Percentiles rank a stretch among this genome's conserved stretches.
These are phyloP conservation scores for Excalfactoria chinensis DNA, from an alignment of 2,113 vertebrate species.

Conservation along the genomic window DNA sequence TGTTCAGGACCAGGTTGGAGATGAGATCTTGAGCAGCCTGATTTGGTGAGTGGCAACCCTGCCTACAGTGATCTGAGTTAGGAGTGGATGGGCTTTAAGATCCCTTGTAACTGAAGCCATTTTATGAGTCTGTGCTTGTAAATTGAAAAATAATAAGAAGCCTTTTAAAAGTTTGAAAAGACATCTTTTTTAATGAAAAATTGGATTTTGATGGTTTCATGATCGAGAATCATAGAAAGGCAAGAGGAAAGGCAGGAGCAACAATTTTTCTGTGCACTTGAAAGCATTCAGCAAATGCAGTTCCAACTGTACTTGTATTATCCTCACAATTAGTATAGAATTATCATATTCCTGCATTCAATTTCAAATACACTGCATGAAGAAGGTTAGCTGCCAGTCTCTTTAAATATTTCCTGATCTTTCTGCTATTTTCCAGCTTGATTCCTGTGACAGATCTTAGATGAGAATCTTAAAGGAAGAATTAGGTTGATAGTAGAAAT, in stretches of 20 bases:
- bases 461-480: not conserved
- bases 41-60: not conserved
- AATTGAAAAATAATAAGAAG: not conserved
- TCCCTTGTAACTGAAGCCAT: not conserved
- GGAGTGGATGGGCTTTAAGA: not conserved
- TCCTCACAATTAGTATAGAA: not conserved
- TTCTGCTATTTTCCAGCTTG: not conserved
- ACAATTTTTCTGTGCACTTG: not conserved
- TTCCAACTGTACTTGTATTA: not conserved
- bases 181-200: not conserved
- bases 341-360: not conserved
- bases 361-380: not conserved
- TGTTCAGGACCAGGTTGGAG: not conserved
- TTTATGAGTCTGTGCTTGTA: too few relatives aligned
- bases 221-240: not conserved
- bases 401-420: not conserved
- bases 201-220: not conserved
- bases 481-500: not conserved
- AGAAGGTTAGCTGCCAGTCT: not conserved
- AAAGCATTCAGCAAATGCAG: not conserved
- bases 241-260: not conserved
- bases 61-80: not conserved
- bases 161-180: not conserved
- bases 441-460: not conserved
- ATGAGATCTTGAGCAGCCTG: not conserved